A percentile compares a stretch with the other conserved stretches of the same genome.
Conservation (phyloP, 2,113 vertebrate genomes). For the Datnioides undecimradiatus region DNA sequence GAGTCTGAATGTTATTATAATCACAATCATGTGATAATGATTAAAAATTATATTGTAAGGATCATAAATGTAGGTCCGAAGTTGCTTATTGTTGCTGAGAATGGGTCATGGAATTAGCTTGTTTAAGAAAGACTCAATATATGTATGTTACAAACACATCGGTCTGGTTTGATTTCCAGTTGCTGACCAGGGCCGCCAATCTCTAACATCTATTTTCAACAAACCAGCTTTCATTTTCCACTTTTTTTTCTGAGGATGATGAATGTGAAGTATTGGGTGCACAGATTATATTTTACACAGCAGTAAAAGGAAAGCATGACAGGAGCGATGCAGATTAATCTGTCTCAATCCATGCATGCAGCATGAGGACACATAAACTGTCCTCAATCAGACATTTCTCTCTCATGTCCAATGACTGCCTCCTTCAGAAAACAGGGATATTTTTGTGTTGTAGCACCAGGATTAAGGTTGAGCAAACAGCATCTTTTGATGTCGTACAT, state of each 20-base stretch:
- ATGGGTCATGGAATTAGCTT: neutral
- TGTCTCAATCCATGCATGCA: conserved; percentile 24
- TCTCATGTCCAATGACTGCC: neutral
- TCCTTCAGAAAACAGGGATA: neutral
- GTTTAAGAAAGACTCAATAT: neutral
- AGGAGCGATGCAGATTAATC: conserved; percentile 42
- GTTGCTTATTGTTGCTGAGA: neutral
- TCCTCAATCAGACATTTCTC: conserved; percentile 17
- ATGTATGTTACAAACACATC: neutral
- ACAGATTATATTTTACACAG: conserved; percentile 33
- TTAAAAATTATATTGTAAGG: too few relatives aligned
- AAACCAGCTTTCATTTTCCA: neutral
- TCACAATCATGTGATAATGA: too few relatives aligned
- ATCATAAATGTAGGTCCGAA: neutral
- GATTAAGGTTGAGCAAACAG: conserved; percentile 20
- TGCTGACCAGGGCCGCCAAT: neutral
- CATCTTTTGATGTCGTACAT: conserved; percentile 15
- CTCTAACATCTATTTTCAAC: neutral
- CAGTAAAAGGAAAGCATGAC: conserved; percentile 20
- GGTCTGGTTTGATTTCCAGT: neutral
- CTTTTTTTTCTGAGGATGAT: neutral
- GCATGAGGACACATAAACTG: conserved; percentile 19
- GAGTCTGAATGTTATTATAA: too few relatives aligned
- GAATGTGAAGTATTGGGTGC: conserved; percentile 16
- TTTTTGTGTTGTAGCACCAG: neutral